phyloP scores from a whole-genome alignment of 2,113 vertebrate genomes.

The Esox niger region DNA sequence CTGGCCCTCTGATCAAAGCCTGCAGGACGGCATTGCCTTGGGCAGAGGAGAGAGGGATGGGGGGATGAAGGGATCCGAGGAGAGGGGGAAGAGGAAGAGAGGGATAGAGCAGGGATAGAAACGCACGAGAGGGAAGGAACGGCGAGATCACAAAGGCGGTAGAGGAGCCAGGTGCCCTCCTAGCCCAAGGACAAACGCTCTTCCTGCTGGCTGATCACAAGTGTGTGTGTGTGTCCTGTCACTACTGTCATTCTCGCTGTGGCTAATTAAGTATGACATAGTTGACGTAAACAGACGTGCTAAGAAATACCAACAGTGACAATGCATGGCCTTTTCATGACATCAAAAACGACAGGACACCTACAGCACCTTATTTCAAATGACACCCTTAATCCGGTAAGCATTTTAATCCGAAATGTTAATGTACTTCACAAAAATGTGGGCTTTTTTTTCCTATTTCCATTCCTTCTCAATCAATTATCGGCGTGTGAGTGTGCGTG shows the following conservation, averaged over 20 bases:
- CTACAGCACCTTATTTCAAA: neutral
- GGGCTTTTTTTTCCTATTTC: too few species aligned
- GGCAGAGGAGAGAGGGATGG: constrained; percentile 64
- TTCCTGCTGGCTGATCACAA: constrained; percentile 63
- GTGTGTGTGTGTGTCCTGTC: constrained; percentile 47
- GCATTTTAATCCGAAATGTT: too few species aligned
- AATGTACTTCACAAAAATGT: too few species aligned
- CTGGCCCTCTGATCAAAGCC: constrained; percentile 80
- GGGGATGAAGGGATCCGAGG: constrained; percentile 70
- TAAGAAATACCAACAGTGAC: constrained; percentile 32
- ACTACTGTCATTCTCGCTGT: constrained; percentile 54
- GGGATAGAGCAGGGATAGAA: constrained; percentile 58
- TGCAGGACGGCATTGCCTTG: constrained; percentile 78
- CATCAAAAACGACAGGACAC: neutral
- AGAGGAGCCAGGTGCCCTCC: constrained; percentile 72
- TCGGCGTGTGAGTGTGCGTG: neutral
- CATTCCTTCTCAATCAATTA: neutral
- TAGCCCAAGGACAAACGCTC: constrained; percentile 75
- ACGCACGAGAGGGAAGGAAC: constrained; percentile 35
- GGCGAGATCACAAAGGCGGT: constrained; percentile 71
- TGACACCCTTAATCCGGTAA: too few species aligned
- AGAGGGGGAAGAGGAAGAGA: constrained; percentile 66
- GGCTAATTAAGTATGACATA: constrained; percentile 47
- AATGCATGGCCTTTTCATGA: neutral
- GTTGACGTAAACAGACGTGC: constrained; percentile 57